phyloP scores from a whole-genome alignment of 2,113 vertebrate species.

The Pungitius pungitius region DNA sequence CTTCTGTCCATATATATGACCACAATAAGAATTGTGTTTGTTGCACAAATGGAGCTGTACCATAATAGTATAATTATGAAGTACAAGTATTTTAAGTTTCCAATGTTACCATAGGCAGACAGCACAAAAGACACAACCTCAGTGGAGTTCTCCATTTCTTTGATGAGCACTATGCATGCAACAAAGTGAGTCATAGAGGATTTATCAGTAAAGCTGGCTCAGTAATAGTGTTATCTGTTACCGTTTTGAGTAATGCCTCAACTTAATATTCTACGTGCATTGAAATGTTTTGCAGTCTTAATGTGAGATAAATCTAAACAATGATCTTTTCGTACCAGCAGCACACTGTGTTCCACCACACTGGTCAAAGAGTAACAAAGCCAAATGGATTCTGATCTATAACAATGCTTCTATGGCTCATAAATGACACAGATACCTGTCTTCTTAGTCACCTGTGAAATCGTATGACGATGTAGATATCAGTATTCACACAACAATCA shows the following conservation, averaged over 20 bases:
- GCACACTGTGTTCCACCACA: neutral
- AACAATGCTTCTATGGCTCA: neutral
- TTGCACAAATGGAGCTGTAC: constrained; percentile 17
- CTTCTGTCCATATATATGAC: constrained; percentile 31
- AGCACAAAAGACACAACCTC: constrained; percentile 23
- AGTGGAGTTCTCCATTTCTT: constrained; percentile 37
- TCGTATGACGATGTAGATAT: neutral
- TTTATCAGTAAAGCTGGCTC: neutral
- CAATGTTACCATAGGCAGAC: constrained; percentile 28
- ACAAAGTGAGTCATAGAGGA: neutral
- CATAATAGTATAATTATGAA: constrained; percentile 34
- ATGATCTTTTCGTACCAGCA: neutral
- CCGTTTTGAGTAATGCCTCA: neutral
- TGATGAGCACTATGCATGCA: no score
- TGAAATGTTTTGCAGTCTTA: neutral
- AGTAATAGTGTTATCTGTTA: neutral
- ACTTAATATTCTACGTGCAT: neutral
- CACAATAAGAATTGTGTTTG: constrained; percentile 28
- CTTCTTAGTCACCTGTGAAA: neutral
- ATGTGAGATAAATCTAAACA: neutral
- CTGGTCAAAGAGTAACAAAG: neutral
- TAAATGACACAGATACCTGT: neutral
- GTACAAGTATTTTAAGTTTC: constrained; percentile 32
- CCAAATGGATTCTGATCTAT: neutral
- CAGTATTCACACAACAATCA: neutral